Evolutionary conservation across 2,888 invertebrate genomes (phyloP), one percentile per base, ranked within the genome.

Genomic region (Platypus cylindrus): DNA sequence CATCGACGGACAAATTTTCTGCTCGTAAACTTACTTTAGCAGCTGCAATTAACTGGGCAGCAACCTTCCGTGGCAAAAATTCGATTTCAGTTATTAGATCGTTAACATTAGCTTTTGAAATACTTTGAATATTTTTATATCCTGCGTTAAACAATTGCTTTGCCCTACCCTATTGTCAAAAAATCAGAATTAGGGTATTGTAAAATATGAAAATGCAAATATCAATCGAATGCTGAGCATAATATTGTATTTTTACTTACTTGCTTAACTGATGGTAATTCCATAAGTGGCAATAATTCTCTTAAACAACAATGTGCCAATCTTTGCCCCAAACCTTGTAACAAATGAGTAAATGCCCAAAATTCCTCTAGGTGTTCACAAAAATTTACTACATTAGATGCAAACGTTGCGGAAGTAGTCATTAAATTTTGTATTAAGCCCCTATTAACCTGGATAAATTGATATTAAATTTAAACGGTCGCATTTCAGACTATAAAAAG

Each of bases 11-110:
- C 9, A 17, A 15, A 15, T 15, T 20, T 30, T 3, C n/a, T n/a
- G n/a, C n/a, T n/a, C n/a, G n/a, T n/a, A n/a, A n/a, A n/a, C 50
- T 58, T 58, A 85, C 86, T 73, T 89, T 82, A 0, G 95, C 87
- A 17, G 89, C 80, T 36, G 85, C 78, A 43, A 93, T 73, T 33
- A 95, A 78, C 58, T 86, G 84, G 30, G 65, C 69, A 2, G 90
- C 90, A 8, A 77, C 70, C 49, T 70, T 73, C n/a, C 65, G 58
- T 1, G 79, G 71, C 60, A 91, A 67, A 55, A 82, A 79, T 37
- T 79, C 71, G 5, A 94, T 67, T 26, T 65, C 59, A 11, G 68
- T 59, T 2, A 71, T 64, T 42, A 93, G 65, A 3, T 70, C 67
- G 3, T 66, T 66, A 0, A 74, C 71, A 7, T 74, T 66, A 1